Percentiles rank a stretch among this genome's conserved stretches.
phyloP scores from a whole-genome alignment of 2,797 vertebrate genomes.

The Kryptolebias ocellatus region DNA sequence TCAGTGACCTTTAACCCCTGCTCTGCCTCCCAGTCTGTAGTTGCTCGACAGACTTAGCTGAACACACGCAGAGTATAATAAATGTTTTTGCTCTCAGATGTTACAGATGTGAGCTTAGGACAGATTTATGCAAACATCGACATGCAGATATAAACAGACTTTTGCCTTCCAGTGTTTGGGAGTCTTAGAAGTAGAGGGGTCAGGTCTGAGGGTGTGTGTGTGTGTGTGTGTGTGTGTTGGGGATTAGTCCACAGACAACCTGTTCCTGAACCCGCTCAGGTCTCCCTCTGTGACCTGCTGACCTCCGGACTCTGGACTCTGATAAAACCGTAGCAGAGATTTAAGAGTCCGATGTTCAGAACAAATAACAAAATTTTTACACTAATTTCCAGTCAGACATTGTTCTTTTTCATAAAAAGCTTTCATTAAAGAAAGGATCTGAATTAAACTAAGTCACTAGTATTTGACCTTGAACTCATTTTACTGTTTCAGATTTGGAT shows the following conservation, averaged over 20 bases:
- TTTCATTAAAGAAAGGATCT: background rate
- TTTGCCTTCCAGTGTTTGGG: background rate
- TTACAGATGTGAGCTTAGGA: slow-evolving; percentile 8
- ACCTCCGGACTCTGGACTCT: slow-evolving; percentile 38
- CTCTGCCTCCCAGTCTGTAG: slow-evolving; percentile 34
- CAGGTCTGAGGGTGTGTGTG: slow-evolving; percentile 34
- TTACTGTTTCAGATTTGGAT: too few species aligned
- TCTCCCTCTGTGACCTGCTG: slow-evolving; percentile 53
- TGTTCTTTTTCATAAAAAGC: background rate
- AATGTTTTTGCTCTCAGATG: background rate
- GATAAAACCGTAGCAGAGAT: slow-evolving; percentile 38
- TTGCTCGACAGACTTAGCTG: background rate
- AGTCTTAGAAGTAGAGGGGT: slow-evolving; percentile 23
- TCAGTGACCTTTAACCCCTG: slow-evolving; percentile 52
- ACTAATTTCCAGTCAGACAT: background rate
- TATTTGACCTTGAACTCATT: too few species aligned
- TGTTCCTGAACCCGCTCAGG: slow-evolving; percentile 51
- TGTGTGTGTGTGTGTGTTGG: slow-evolving; percentile 20
- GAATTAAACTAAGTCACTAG: too few species aligned
- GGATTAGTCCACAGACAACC: slow-evolving; percentile 70
- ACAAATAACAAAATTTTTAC: background rate
- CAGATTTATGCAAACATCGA: slow-evolving; percentile 29
- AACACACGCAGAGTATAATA: slow-evolving; percentile 2
- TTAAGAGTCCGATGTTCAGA: background rate
- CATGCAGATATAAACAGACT: slow-evolving; percentile 35